Conservation (phyloP, 2,797 vertebrate genomes). For the Sebastes minor region DNA sequence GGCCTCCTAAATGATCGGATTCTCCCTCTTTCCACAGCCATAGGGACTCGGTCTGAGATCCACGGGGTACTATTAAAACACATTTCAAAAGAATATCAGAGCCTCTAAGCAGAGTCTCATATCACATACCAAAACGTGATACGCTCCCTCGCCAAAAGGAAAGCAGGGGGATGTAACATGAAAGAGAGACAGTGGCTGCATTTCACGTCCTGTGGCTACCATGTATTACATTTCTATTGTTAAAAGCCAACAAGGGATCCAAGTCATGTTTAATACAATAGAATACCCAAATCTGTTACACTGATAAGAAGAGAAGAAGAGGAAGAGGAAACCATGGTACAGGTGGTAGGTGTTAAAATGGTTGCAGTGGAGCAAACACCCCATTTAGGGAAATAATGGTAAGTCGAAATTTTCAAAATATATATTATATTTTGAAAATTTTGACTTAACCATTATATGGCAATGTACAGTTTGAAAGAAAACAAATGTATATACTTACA, state of each 20-base stretch:
- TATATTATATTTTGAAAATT: background rate
- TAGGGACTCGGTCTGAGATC: slow-evolving; percentile 30
- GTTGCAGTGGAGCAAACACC: background rate
- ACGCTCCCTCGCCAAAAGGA: slow-evolving; percentile 27
- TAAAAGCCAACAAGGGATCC: slow-evolving; percentile 23
- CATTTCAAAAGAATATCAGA: slow-evolving; percentile 52
- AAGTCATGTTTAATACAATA: slow-evolving; percentile 40
- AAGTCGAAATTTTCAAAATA: background rate
- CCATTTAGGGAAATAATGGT: background rate
- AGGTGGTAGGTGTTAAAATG: background rate
- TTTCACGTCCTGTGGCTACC: slow-evolving; percentile 59
- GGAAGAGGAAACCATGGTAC: slow-evolving; percentile 5
- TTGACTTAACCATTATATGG: background rate
- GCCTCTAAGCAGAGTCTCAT: slow-evolving; percentile 40
- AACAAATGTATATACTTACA: background rate
- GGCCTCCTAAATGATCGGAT: slow-evolving; percentile 40
- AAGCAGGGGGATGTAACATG: slow-evolving; percentile 43
- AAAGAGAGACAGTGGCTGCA: slow-evolving; percentile 43
- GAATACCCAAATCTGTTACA: slow-evolving; percentile 2
- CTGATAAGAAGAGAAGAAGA: background rate
- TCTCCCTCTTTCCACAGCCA: slow-evolving; percentile 26
- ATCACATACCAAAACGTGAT: slow-evolving; percentile 60
- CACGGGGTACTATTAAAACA: slow-evolving; percentile 52
- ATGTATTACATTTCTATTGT: slow-evolving; percentile 59
- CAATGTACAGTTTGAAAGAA: background rate